phyloP scores from a whole-genome alignment of 37 sponge, comb jelly and placozoan genomes.

The Mnemiopsis leidyi region DNA sequence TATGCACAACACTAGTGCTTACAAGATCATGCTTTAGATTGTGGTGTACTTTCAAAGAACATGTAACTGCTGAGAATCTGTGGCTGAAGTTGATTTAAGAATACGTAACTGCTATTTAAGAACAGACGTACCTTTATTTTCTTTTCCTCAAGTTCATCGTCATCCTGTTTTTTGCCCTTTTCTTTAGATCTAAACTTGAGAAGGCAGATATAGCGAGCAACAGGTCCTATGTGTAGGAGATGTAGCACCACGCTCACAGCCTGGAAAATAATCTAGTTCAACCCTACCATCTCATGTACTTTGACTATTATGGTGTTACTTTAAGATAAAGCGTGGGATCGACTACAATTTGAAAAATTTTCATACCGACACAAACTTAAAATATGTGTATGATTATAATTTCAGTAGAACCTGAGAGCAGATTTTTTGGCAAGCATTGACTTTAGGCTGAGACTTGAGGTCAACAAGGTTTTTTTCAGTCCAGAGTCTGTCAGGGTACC shows the following conservation, averaged over 20 bases:
- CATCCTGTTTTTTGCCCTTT: neutral
- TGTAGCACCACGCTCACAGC: slow-evolving; percentile 37
- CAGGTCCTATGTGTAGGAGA: slow-evolving; percentile 16
- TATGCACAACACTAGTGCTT: too few species aligned
- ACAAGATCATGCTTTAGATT: too few species aligned
- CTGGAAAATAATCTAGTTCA: too few species aligned
- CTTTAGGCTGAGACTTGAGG: neutral
- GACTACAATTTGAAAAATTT: too few species aligned
- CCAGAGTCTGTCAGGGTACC: slow-evolving; percentile 8
- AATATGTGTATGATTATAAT: too few species aligned
- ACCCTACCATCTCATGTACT: too few species aligned
- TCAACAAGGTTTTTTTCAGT: slow-evolving; percentile 9
- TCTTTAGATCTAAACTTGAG: slow-evolving; percentile 5
- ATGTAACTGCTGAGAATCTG: too few species aligned
- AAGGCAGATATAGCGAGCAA: neutral
- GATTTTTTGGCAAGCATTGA: neutral
- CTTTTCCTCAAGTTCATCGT: slow-evolving; percentile 43
- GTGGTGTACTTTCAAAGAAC: too few species aligned
- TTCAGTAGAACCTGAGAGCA: slow-evolving; percentile 56
- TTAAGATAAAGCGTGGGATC: too few species aligned
- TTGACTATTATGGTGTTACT: too few species aligned
- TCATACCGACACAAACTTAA: too few species aligned
- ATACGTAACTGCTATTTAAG: neutral
- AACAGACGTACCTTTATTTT: slow-evolving; percentile 47
- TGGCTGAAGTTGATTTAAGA: too few species aligned